phyloP scores from a whole-genome alignment of 2,797 vertebrate species.

The Bradypodion ventrale region DNA sequence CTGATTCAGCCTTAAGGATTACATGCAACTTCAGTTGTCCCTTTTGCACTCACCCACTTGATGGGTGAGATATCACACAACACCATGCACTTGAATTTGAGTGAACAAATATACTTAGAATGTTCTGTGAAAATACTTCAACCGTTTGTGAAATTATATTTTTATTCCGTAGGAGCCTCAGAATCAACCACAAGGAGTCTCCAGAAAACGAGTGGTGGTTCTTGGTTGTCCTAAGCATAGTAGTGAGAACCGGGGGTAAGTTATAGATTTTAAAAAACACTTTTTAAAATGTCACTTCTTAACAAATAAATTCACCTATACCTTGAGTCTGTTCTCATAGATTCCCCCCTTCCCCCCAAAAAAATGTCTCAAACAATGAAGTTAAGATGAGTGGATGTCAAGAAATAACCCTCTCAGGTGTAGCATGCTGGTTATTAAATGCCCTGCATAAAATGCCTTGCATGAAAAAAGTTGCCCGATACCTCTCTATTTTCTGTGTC shows the following conservation, averaged over 20 bases:
- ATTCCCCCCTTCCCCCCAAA: background rate
- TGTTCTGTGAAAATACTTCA: constrained; percentile 52
- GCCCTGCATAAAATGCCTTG: no score
- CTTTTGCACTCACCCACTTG: background rate
- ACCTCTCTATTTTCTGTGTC: no score
- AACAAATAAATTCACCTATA: background rate
- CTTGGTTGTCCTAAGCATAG: constrained; percentile 62
- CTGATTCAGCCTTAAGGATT: background rate
- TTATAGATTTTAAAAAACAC: background rate
- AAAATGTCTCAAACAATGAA: no score
- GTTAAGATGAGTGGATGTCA: background rate
- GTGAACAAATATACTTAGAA: background rate
- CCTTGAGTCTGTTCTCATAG: background rate
- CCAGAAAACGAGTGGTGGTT: constrained; percentile 61
- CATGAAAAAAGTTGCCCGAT: no score
- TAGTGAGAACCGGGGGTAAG: constrained; percentile 70
- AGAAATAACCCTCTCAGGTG: background rate
- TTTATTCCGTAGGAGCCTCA: constrained; percentile 55
- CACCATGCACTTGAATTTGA: background rate
- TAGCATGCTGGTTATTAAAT: background rate
- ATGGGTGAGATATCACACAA: background rate
- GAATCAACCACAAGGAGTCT: constrained; percentile 56
- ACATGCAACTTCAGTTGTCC: background rate
- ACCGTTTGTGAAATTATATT: constrained; percentile 48
- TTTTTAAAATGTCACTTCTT: background rate